These are phyloP conservation scores for Propithecus deckenii DNA, from an alignment of 2,797 vertebrate genomes.

Conservation along the genomic window DNA sequence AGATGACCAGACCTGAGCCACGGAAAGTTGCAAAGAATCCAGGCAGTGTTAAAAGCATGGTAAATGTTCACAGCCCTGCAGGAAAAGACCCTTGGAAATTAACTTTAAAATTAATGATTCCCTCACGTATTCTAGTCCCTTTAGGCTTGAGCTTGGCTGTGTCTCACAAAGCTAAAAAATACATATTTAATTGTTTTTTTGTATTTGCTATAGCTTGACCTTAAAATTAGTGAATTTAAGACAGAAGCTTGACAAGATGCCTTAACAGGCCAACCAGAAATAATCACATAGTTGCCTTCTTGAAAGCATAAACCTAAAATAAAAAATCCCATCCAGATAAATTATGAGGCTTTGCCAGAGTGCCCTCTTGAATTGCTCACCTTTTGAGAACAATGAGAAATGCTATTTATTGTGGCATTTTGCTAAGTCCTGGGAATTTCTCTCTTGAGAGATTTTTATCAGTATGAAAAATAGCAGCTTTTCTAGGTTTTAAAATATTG, in stretches of 20 bases:
- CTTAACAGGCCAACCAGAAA: background rate
- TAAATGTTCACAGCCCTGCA: background rate
- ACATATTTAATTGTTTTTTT: background rate
- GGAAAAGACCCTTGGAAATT: background rate
- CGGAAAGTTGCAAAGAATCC: background rate
- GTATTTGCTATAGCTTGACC: background rate
- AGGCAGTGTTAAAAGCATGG: background rate
- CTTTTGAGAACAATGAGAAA: constrained; percentile 18
- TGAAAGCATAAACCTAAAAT: background rate
- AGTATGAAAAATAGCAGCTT: constrained; percentile 39
- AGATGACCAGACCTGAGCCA: background rate
- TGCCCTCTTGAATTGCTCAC: background rate
- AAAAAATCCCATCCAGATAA: background rate
- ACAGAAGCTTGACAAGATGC: background rate
- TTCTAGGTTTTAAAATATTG: constrained; percentile 41
- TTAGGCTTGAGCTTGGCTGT: background rate
- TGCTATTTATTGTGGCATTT: constrained; percentile 33
- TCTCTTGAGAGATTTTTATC: constrained; percentile 48
- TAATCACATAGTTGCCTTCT: background rate
- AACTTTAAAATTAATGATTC: constrained; percentile 27
- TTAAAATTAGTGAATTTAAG: constrained; percentile 33
- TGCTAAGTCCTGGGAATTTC: constrained; percentile 3
- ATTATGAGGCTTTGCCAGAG: background rate
- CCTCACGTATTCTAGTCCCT: background rate
- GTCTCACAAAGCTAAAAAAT: background rate